Evolutionary conservation across 2,888 invertebrate genomes (phyloP), one percentile per base, ranked within the genome.

Genomic region (Trissolcus japonicus): DNA sequence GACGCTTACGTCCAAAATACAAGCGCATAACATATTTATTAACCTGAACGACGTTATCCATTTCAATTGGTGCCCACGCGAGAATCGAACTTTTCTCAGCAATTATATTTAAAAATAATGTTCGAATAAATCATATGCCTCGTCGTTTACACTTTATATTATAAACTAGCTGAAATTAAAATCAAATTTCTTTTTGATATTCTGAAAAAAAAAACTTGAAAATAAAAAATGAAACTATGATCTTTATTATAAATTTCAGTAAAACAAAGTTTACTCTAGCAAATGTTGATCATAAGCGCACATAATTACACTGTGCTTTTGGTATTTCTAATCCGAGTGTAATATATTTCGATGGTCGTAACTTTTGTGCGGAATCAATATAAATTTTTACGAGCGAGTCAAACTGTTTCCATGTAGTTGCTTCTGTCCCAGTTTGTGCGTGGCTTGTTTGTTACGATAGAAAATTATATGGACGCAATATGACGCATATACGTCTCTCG

Each of bases 401-500:
- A 51, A 61, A 21, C 61, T 68, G 59, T 63, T 75, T 63, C 63
- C 75, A 35, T 11, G 29, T 29, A 29, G 68, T 41, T 41, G 65
- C 41, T 43, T 54, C 65, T 60, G 60, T 69, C 59, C 67, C 53
- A 72, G 54, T 71, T 62, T 65, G 66, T 66, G 41, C 67, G 71
- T 51, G 54, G 57, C 59, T 75, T 78, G 54, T 75, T 76, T 76
- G 65, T 76, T 73, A 68, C 61, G 65, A 66, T 62, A 51, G 79
- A 71, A 69, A 69, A 71, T 63, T 61, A 59, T 35, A 57, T 57
- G 29, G 55, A 11, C 48, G 56, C 62, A 62, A 60, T 74, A 61
- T 74, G 73, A 67, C 61, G 65, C 62, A 48, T 40, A 50, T 50
- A 53, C 51, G 41, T 43, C 59, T 72, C 60, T 68, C 67, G 60